Conservation (phyloP, 1,140 invertebrate species). For the Piezodorus guildinii region DNA sequence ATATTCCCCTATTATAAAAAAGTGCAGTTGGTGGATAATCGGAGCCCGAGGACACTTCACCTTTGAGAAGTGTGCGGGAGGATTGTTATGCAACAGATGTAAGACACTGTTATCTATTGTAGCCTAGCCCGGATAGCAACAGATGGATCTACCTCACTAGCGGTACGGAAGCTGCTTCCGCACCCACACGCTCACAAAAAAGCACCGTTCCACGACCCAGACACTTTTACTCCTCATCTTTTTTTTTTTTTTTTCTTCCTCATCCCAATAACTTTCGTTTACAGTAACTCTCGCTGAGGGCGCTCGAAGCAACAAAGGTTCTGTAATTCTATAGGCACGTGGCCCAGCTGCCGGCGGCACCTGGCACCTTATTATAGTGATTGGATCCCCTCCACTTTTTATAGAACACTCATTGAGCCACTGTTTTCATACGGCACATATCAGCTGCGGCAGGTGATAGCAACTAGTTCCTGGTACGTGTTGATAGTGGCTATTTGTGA, state of each 20-base stretch:
- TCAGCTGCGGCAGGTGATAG: too few relatives aligned
- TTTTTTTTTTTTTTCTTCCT: neutral
- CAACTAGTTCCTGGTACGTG: too few relatives aligned
- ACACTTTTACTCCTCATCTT: slow-evolving; percentile 3
- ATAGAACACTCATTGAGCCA: too few relatives aligned
- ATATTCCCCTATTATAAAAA: too few relatives aligned
- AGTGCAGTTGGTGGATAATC: too few relatives aligned
- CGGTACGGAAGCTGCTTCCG: slow-evolving; percentile 6
- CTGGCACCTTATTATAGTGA: slow-evolving; percentile 7
- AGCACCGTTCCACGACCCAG: neutral
- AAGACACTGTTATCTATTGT: too few relatives aligned
- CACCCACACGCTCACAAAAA: neutral
- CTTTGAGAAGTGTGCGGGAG: too few relatives aligned
- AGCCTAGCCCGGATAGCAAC: neutral
- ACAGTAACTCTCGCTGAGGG: neutral
- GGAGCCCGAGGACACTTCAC: too few relatives aligned
- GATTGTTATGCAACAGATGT: too few relatives aligned
- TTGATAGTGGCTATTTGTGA: too few relatives aligned
- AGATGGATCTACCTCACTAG: neutral
- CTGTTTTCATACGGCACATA: too few relatives aligned
- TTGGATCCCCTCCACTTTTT: neutral
- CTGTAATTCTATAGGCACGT: slow-evolving; percentile 4
- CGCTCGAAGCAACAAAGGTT: neutral
- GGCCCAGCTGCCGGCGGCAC: slow-evolving; percentile 2
- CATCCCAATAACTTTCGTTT: slow-evolving; percentile 2